A percentile compares a stretch with the other conserved stretches of the same genome.
Evolutionary conservation across 2,888 invertebrate species (phyloP).

Genomic region (Sesia apiformis): DNA sequence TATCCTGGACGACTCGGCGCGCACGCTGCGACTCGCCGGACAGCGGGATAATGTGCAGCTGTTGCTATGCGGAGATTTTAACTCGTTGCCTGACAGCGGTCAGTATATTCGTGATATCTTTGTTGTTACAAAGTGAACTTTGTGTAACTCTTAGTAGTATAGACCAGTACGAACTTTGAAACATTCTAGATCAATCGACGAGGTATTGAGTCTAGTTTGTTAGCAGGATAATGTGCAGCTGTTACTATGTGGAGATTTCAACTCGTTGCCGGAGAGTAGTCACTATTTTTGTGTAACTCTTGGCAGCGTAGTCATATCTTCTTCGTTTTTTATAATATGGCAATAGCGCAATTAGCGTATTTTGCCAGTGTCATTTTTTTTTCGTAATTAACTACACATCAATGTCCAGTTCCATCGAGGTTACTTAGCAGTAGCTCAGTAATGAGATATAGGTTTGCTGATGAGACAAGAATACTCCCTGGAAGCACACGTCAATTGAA

Average conservation of each 20-base stretch:
- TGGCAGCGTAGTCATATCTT: constrained; percentile 57
- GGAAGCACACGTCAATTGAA: too few relatives aligned
- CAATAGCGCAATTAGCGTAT: too few relatives aligned
- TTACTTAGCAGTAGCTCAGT: too few relatives aligned
- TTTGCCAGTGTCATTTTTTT: too few relatives aligned
- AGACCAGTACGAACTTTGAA: too few relatives aligned
- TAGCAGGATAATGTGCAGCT: constrained; percentile 90
- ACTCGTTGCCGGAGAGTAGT: constrained; percentile 97
- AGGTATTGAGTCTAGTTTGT: constrained; percentile 51
- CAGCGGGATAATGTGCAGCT: constrained; percentile 90
- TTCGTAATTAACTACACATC: too few relatives aligned
- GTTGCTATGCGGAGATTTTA: constrained; percentile 97
- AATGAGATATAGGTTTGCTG: too few relatives aligned
- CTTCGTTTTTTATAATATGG: too few relatives aligned
- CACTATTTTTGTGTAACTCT: constrained; percentile 11
- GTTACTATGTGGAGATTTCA: constrained; percentile 97
- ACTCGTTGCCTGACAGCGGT: constrained; percentile 97
- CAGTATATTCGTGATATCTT: constrained; percentile 12
- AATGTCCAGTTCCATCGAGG: too few relatives aligned
- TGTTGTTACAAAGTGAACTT: neutral
- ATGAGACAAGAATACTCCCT: too few relatives aligned
- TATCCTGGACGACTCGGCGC: constrained; percentile 90
- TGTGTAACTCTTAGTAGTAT: too few relatives aligned
- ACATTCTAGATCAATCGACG: too few relatives aligned
- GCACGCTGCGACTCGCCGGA: constrained; percentile 82